Base-by-base conservation (phyloP, 2,888 invertebrate species). In the Synergus laeviventris region DNA sequence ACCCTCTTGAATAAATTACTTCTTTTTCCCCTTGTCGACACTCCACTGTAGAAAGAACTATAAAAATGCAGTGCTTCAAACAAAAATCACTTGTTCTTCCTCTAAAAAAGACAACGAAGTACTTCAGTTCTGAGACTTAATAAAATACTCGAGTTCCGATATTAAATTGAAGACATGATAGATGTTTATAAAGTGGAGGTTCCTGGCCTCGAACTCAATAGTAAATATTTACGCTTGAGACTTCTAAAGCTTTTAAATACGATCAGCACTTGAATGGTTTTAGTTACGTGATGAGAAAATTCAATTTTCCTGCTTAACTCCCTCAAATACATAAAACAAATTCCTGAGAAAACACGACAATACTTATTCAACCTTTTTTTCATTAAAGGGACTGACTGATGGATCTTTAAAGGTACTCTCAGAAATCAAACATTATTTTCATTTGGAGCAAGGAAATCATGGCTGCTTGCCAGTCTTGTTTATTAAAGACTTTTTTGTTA, bases 281-380 rank as follows among this genome's bases (percentile, higher is more conserved):
- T 31, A 70, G 49, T 70, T 49, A 70, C 36, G 49, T 36, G 70
- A 70, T 36, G n/a, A 2, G 49, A 70, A 70, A 70, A 70, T 70
- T 49, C 3, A 70, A 70, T 70, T 49, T 66, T 45, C 31, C 24
- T 16, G 24, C 14, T 21, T 70, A 70, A 70, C 49, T 70, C 24
- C 9, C 31, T 49, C n/a, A 9, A 31, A 31, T 31, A 31, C 2
- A 1, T 49, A 12, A 56, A 56, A 12, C 56, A 21, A 56, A 49
- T 49, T n/a, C n/a, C 9, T 2, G 49, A 49, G 49, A 49, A 49
- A 7, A 16, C 8, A 4, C 8, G 49, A n/a, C 49, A 49, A n/a
- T n/a, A 1, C n/a, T n/a, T 49, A 5, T 49, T 49, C 49, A 49
- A 49, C 49, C 56, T 56, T 18, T 56, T 42, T 21, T 24, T 11